phyloP scores from a whole-genome alignment of 2,113 vertebrate species.

The Pluvialis apricaria region DNA sequence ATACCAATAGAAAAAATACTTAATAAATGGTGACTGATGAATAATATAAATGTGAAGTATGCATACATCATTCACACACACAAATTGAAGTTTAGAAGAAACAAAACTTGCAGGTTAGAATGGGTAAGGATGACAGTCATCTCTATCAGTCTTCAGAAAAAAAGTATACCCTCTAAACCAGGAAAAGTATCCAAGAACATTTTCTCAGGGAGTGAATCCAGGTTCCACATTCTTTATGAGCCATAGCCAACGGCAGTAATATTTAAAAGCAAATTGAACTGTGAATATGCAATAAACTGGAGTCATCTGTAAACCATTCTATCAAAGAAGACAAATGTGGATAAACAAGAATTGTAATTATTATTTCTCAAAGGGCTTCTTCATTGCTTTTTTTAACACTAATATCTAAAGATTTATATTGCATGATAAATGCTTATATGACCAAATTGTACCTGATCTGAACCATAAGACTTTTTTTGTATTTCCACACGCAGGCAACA shows the following conservation, averaged over 20 bases:
- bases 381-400: not conserved
- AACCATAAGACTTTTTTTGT: rapidly evolving
- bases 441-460: not conserved
- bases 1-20: not conserved
- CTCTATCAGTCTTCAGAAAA: not conserved
- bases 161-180: not conserved
- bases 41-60: not conserved
- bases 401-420: not conserved
- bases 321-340: not conserved
- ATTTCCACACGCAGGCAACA: not conserved
- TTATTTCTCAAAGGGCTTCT: not conserved
- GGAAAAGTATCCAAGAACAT: not conserved
- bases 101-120: not conserved
- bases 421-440: not conserved
- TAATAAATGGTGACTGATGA: not conserved
- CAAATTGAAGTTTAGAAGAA: not conserved
- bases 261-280: not conserved
- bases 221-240: not conserved
- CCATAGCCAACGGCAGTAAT: not conserved
- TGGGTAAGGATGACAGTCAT: not conserved
- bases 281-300: not conserved
- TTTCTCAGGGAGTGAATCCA: not conserved
- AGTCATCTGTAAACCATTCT: not conserved
- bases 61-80: not conserved
- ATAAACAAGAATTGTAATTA: not conserved